These are phyloP conservation scores for Odontesthes bonariensis DNA, from an alignment of 2,113 vertebrate species.

Conservation along the genomic window DNA sequence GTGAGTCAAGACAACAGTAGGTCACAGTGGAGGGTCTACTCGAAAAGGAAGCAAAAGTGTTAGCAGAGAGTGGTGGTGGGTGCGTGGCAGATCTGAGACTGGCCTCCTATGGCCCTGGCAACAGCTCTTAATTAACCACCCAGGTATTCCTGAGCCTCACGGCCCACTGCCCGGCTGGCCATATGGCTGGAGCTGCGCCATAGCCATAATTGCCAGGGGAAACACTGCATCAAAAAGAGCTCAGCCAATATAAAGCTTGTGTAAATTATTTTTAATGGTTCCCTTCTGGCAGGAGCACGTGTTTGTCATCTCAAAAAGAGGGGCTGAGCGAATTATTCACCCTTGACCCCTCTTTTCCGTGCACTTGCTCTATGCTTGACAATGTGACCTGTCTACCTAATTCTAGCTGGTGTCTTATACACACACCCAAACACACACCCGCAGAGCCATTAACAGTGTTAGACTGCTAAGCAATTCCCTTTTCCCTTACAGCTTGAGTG, in stretches of 20 bases:
- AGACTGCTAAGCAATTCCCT: conserved; percentile 51
- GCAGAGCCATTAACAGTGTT: conserved; percentile 58
- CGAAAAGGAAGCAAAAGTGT: conserved; percentile 62
- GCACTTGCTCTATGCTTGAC: conserved; percentile 64
- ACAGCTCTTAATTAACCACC: conserved; percentile 99
- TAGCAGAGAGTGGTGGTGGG: conserved; percentile 53
- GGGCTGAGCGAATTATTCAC: conserved; percentile 67
- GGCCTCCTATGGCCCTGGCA: conserved; percentile 94
- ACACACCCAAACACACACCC: conserved; percentile 37
- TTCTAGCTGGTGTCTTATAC: conserved; percentile 60
- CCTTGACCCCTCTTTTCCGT: conserved; percentile 80
- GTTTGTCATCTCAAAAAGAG: conserved; percentile 88
- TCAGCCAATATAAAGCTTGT: conserved; percentile 89
- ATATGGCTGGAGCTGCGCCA: conserved; percentile 94
- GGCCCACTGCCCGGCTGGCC: conserved; percentile 88
- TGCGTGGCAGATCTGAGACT: conserved; percentile 91
- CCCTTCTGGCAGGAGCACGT: conserved; percentile 87
- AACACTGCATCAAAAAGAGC: conserved; percentile 91
- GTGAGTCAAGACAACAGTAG: conserved; percentile 74
- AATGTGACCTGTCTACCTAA: conserved; percentile 75
- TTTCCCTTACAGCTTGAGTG: conserved; percentile 43
- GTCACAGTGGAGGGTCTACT: conserved; percentile 74
- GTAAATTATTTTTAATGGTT: conserved; percentile 99
- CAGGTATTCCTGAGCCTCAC: conserved; percentile 94
- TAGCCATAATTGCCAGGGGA: conserved; percentile 91